Evolutionary conservation across 2,113 vertebrate genomes (phyloP).

Genomic region (Archilochus colubris): DNA sequence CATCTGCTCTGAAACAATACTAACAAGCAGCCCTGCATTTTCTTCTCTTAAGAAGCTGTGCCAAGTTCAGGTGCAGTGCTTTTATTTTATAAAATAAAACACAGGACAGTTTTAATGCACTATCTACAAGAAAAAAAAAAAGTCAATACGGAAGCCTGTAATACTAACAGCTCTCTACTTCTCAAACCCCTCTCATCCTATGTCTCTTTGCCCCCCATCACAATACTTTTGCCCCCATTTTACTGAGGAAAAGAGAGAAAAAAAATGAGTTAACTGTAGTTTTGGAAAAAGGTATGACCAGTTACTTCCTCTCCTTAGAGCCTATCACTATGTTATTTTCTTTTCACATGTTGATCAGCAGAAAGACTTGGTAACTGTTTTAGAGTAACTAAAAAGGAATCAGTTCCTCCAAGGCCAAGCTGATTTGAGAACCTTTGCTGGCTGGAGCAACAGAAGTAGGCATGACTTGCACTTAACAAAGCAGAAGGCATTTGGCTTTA

Average conservation of each 20-base stretch:
- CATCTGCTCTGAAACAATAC: neutral
- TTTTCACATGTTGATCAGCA: neutral
- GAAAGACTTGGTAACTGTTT: constrained; percentile 11
- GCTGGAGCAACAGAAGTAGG: constrained; percentile 12
- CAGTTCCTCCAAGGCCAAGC: neutral
- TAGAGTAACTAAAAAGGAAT: neutral
- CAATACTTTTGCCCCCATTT: neutral
- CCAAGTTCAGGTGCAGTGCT: neutral
- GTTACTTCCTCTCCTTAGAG: neutral
- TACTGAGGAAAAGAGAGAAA: neutral
- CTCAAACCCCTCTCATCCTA: neutral
- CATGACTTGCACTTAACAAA: constrained; percentile 17
- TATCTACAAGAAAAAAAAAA: neutral
- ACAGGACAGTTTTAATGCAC: neutral
- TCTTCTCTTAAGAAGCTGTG: neutral
- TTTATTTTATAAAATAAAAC: no score
- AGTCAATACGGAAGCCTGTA: neutral
- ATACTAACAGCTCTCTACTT: neutral
- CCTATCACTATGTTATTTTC: neutral
- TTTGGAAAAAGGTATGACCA: neutral
- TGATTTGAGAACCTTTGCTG: constrained; percentile 32
- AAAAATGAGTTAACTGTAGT: neutral
- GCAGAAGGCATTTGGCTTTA: constrained; percentile 39
- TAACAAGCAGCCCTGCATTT: neutral
- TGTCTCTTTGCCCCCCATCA: neutral